Base-by-base conservation (phyloP, 2,113 vertebrate genomes). In the Boulengeromyrus knoepffleri region DNA sequence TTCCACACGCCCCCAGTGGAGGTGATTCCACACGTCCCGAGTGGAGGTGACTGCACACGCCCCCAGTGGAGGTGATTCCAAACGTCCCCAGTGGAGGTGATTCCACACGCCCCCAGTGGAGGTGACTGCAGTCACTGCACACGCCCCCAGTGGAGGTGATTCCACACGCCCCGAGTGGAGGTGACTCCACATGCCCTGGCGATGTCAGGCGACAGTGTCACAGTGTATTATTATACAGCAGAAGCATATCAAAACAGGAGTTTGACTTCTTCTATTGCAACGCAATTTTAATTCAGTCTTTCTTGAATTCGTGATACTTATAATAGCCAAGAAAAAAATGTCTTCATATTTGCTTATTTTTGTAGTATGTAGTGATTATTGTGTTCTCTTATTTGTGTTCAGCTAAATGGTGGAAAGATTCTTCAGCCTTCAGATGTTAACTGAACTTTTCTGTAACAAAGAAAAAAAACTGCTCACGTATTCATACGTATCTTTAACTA, bases 401-500 rank as follows among this genome's bases (percentile, higher is more conserved):
- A 50, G 3, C 46, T 50, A 21, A 80, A 80, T 17, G 74, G 36
- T 42, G 15, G 21, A 85, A 47, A 24, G 24, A 47, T 85, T 21
- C 42, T 84, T 47, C 45, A 42, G 5, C 1, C 19, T 39, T 83
- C 80, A n/a, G 80, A 47, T 46, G 31, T 17, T 47, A 52, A 15
- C 24, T 21, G 49, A 52, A 31, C 50, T 52, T 53, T 53, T 87
- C 50, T 36, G 13, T 56, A 87, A 52, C 7, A 50, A 87, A 87
- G 2, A 27, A 36, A 21, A n/a, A 24, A 52, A 46, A 52, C 46
- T 36, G 62, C 9, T 80, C 62, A 87, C 42, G 1, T 80, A 50
- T 91, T 89, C 46, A 21, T 80, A 42, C 31, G 13, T 80, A 42
- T 80, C 83, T 46, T 85, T 85, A 85, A 47, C 83, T 85, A 85